Percentiles rank a stretch among this genome's conserved stretches.
phyloP scores from a whole-genome alignment of 1,140 invertebrate genomes.

The Penaeus chinensis region DNA sequence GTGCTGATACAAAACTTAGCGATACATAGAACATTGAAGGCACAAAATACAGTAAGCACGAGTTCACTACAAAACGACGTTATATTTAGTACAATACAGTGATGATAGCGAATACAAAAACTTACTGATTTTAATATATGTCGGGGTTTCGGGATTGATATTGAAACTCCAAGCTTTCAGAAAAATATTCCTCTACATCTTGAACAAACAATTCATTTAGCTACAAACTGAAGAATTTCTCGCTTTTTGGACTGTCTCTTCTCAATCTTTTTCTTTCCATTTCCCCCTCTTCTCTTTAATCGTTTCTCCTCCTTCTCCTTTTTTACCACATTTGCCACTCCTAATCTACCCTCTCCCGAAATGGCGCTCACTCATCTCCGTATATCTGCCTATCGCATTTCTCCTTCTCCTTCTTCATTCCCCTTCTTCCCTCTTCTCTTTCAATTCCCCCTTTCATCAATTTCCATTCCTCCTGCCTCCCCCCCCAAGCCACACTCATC shows the following conservation, averaged over 20 bases:
- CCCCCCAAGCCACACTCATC: neutral
- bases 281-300: neutral
- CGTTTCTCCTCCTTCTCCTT: neutral
- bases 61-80: no score
- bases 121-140: no score
- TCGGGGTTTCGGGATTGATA: no score
- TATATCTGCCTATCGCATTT: neutral
- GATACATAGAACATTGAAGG: no score
- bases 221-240: neutral
- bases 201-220: no score
- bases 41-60: no score
- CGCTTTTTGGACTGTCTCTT: neutral
- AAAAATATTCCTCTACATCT: no score
- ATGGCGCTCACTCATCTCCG: slow-evolving; percentile 1
- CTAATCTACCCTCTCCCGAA: neutral
- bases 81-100: no score
- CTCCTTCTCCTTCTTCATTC: neutral
- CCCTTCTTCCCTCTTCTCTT: neutral
- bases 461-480: neutral
- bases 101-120: no score
- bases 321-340: neutral
- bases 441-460: neutral
- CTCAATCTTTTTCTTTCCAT: neutral
- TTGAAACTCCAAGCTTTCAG: no score
- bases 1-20: no score